Conservation (phyloP, 1,140 invertebrate genomes). For the Phenacoccus solenopsis region DNA sequence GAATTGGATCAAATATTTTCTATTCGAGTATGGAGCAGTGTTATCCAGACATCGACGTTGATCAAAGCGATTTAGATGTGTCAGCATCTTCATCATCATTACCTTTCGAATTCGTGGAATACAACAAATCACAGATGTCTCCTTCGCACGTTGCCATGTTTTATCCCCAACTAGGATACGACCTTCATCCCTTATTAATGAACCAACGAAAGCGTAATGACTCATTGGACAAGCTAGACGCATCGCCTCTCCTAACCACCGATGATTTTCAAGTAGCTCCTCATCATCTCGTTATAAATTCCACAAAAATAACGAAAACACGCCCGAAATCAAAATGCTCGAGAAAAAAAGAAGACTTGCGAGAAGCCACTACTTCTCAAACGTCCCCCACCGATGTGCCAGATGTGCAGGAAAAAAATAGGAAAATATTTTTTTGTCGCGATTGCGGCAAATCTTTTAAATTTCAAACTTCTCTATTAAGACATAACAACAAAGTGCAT, state of each 20-base stretch:
- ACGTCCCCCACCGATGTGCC: background rate
- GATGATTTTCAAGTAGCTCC: background rate
- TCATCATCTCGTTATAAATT: constrained; percentile 12
- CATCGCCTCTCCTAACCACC: background rate
- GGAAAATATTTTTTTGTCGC: constrained; percentile 26
- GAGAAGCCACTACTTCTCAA: background rate
- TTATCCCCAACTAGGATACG: constrained; percentile 25
- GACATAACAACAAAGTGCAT: constrained; percentile 30
- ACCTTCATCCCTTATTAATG: constrained; percentile 23
- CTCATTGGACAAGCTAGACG: background rate
- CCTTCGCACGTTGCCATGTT: constrained; percentile 25
- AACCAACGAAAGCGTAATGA: constrained; percentile 19
- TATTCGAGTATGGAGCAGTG: background rate
- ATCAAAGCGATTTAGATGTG: background rate
- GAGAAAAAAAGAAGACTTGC: constrained; percentile 5
- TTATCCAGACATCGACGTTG: background rate
- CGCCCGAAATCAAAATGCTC: constrained; percentile 8
- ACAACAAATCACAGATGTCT: constrained; percentile 9
- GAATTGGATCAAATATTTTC: background rate
- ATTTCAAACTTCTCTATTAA: constrained; percentile 28
- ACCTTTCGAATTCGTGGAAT: background rate
- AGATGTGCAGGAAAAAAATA: background rate
- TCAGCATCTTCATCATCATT: background rate
- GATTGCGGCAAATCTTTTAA: constrained; percentile 29
- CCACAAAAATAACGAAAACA: constrained; percentile 18